Conservation (phyloP, 2,797 vertebrate genomes). For the Pelochelys cantorii region DNA sequence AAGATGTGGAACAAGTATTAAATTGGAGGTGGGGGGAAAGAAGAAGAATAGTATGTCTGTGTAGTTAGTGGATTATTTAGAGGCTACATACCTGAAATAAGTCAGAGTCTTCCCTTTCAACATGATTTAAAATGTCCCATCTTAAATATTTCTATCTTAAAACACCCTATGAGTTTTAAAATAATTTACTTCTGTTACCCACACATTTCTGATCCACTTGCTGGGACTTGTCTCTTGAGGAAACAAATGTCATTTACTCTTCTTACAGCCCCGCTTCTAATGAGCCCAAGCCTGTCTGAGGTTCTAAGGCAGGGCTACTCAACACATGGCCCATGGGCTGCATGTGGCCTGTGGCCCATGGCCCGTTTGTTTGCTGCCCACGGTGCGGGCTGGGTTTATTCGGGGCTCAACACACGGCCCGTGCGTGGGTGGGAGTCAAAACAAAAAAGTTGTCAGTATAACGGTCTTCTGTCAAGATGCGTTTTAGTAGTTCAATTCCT, state of each 20-base stretch:
- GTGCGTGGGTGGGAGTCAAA: too few relatives aligned
- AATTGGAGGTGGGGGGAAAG: constrained; percentile 10
- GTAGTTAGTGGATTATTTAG: constrained; percentile 23
- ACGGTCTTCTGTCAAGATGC: too few relatives aligned
- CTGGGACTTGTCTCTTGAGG: not conserved
- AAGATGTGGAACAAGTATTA: constrained; percentile 37
- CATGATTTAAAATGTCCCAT: not conserved
- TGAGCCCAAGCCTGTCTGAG: not conserved
- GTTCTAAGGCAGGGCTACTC: too few relatives aligned
- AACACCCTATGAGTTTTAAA: not conserved
- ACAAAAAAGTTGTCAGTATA: too few relatives aligned
- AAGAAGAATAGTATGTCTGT: not conserved
- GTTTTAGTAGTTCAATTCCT: too few relatives aligned
- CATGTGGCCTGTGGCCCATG: too few relatives aligned
- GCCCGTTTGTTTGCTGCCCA: too few relatives aligned
- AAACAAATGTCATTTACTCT: not conserved
- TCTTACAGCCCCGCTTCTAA: not conserved
- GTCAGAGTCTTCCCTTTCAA: not conserved
- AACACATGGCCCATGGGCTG: too few relatives aligned
- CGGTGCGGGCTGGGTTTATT: too few relatives aligned
- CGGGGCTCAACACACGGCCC: too few relatives aligned
- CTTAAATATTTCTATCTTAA: not conserved
- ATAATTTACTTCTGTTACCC: not conserved
- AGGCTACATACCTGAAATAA: not conserved
- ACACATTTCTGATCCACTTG: not conserved